phyloP scores from a whole-genome alignment of 2,888 invertebrate genomes.

The Diabrotica balteata region DNA sequence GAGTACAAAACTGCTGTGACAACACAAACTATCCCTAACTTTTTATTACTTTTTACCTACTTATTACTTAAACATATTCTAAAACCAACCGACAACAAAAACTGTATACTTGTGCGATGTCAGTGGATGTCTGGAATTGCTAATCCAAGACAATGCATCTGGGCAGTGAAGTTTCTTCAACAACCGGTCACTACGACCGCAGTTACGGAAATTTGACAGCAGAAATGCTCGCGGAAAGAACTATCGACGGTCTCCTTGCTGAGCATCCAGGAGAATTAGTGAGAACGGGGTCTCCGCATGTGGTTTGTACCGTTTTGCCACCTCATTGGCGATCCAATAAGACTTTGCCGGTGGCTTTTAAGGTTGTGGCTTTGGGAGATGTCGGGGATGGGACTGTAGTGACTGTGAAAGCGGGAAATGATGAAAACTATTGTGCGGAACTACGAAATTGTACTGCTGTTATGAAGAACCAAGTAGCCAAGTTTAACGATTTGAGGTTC shows the following conservation, averaged over 20 bases:
- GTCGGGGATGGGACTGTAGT: constrained; percentile 96
- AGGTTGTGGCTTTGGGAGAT: constrained; percentile 93
- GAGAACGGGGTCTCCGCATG: constrained; percentile 90
- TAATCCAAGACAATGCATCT: constrained; percentile 71
- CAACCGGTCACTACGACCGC: constrained; percentile 63
- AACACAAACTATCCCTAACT: too few relatives aligned
- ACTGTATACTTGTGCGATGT: not conserved
- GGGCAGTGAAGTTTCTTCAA: constrained; percentile 79
- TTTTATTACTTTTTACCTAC: too few relatives aligned
- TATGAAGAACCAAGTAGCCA: constrained; percentile 98
- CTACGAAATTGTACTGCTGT: constrained; percentile 92
- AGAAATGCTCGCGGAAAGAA: constrained; percentile 86
- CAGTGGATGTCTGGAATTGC: not conserved
- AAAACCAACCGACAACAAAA: too few relatives aligned
- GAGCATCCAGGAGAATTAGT: constrained; percentile 93
- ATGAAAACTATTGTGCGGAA: constrained; percentile 97
- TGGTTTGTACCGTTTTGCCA: constrained; percentile 94
- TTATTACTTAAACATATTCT: too few relatives aligned
- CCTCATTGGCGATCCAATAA: constrained; percentile 99
- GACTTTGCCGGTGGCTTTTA: constrained; percentile 95
- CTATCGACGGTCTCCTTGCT: constrained; percentile 84
- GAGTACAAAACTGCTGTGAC: too few relatives aligned
- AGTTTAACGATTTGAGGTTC: constrained; percentile 98
- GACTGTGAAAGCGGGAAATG: constrained; percentile 95
- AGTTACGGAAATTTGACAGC: constrained; percentile 78